phyloP scores from a whole-genome alignment of 2,113 vertebrate species.

The Onychorhynchus coronatus region DNA sequence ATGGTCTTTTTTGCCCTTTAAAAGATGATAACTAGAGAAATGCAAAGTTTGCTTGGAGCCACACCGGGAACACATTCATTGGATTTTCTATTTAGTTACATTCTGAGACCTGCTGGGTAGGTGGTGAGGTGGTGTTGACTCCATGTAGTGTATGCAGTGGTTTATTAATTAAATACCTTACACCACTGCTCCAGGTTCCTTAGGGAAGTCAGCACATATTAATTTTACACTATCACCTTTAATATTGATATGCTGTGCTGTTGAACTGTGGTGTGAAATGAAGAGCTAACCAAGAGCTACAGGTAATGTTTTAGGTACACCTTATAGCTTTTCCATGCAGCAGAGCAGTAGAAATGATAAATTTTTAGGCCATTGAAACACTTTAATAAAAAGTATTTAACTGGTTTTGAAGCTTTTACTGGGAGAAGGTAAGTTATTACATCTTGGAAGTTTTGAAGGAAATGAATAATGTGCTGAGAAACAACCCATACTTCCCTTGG shows the following conservation, averaged over 20 bases:
- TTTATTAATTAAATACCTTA: background rate
- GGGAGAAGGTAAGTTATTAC: background rate
- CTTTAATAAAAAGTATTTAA: background rate
- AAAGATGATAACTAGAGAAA: background rate
- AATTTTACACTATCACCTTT: background rate
- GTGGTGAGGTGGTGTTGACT: background rate
- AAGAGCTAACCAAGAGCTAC: background rate
- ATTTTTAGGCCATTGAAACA: background rate
- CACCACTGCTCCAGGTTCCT: background rate
- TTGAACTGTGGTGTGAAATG: background rate
- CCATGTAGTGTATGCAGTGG: background rate
- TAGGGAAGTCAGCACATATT: background rate
- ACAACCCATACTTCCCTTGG: background rate
- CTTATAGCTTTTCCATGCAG: background rate
- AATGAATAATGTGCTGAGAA: background rate
- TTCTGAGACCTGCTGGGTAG: background rate
- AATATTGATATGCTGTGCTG: background rate
- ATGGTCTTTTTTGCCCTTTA: background rate
- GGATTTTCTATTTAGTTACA: background rate
- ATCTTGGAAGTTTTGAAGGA: background rate
- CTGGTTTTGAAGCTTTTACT: background rate
- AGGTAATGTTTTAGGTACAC: background rate
- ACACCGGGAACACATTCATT: background rate
- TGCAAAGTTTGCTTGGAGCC: background rate
- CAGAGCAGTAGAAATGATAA: background rate